Evolutionary conservation across 2,113 vertebrate species (phyloP).

Genomic region (Elgaria multicarinata): DNA sequence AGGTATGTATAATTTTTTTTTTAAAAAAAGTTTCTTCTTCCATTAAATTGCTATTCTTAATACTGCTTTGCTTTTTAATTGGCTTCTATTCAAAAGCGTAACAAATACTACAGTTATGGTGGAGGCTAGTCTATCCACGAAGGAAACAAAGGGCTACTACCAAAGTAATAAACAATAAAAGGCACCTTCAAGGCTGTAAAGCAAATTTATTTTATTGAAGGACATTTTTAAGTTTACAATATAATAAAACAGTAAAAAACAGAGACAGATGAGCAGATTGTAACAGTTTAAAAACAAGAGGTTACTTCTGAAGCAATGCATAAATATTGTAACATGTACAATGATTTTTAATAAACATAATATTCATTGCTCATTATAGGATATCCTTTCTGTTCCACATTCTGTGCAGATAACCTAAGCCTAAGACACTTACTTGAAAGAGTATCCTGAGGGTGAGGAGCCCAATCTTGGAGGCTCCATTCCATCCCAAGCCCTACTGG

Average conservation of each 20-base stretch:
- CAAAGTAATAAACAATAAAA: background rate
- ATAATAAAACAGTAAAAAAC: background rate
- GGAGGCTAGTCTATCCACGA: background rate
- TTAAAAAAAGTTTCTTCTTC: background rate
- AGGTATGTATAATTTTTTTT: slow-evolving; percentile 78
- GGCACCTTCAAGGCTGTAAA: background rate
- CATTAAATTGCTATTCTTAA: background rate
- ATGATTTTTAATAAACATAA: background rate
- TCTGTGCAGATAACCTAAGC: background rate
- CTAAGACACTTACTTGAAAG: background rate
- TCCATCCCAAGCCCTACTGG: no score
- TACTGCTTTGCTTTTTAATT: background rate
- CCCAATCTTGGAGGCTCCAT: no score
- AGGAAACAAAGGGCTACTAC: background rate
- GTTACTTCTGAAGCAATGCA: background rate
- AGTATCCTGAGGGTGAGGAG: no score
- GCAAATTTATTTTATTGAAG: no score
- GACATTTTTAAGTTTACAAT: no score
- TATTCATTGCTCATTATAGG: background rate
- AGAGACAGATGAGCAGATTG: background rate
- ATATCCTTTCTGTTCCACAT: background rate
- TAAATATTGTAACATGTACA: background rate
- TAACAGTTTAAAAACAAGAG: background rate
- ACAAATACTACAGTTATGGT: background rate
- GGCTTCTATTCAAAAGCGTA: background rate